A percentile compares a stretch with the other conserved stretches of the same genome.
phyloP scores from a whole-genome alignment of 2,888 invertebrate genomes.

The Euzetes globulus region DNA sequence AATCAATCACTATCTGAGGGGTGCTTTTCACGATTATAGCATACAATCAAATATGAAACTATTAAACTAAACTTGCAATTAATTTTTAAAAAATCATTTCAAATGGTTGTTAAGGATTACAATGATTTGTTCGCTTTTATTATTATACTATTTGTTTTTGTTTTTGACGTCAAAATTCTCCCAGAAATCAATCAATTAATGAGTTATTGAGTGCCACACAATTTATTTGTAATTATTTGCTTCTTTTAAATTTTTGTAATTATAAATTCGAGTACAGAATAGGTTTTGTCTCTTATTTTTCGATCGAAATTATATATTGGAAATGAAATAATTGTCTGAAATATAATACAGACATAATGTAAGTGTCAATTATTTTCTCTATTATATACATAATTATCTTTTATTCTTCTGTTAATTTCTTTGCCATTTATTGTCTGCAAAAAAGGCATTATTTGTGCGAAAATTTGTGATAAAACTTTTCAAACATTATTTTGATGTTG shows the following conservation, averaged over 20 bases:
- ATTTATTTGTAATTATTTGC: background rate
- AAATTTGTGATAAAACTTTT: slow-evolving; percentile 7
- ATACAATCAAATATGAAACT: background rate
- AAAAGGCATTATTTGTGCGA: background rate
- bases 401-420: background rate
- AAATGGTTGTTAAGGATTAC: background rate
- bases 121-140: background rate
- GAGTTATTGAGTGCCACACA: background rate
- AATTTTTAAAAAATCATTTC: background rate
- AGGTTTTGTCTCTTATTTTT: too few relatives aligned
- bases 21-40: background rate
- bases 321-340: too few relatives aligned
- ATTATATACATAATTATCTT: background rate
- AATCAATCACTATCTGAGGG: background rate
- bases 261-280: too few relatives aligned
- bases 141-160: background rate
- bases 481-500: background rate
- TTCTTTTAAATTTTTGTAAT: too few relatives aligned
- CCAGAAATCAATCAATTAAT: background rate
- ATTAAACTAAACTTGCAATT: background rate
- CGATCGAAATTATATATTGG: too few relatives aligned
- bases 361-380: background rate
- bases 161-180: background rate
- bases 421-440: background rate
- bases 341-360: background rate